Conservation (phyloP, 2,113 vertebrate genomes). For the Oncorhynchus nerka region DNA sequence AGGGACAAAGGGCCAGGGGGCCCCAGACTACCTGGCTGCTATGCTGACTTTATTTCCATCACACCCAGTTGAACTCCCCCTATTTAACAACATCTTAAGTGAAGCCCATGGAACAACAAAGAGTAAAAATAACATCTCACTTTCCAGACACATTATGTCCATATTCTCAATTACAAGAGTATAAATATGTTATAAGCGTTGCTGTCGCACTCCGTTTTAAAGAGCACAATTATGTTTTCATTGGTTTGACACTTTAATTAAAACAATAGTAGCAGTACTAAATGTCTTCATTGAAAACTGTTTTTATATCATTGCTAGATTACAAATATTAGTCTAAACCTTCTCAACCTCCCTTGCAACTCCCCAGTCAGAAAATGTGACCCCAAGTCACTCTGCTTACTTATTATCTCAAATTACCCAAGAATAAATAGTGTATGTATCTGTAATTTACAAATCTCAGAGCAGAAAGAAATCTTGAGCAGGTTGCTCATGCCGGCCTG, state of each 20-base stretch:
- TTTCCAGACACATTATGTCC: conserved; percentile 1
- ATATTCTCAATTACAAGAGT: not conserved
- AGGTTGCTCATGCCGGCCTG: not conserved
- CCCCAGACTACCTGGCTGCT: conserved; percentile 21
- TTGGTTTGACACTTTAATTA: not conserved
- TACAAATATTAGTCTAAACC: not conserved
- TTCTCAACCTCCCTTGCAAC: conserved; percentile 2
- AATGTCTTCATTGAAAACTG: not conserved
- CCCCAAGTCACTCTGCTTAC: conserved; percentile 24
- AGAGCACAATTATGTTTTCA: not conserved
- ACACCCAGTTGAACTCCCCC: conserved; percentile 20
- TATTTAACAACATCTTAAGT: conserved; percentile 20
- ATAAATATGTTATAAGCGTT: not conserved
- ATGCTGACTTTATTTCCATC: conserved; percentile 35
- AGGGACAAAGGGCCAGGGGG: conserved; percentile 26
- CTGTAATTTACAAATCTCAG: conserved; percentile 40
- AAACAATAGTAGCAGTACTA: not conserved
- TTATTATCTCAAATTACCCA: conserved; percentile 32
- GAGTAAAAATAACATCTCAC: not conserved
- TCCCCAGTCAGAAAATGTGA: conserved; percentile 12
- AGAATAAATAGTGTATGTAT: conserved; percentile 14
- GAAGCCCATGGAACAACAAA: conserved; percentile 23
- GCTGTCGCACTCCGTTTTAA: too few relatives aligned
- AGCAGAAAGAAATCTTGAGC: conserved; percentile 18
- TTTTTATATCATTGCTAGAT: not conserved